Evolutionary conservation across 2,113 vertebrate species (phyloP).

Genomic region (Lepus timidus): DNA sequence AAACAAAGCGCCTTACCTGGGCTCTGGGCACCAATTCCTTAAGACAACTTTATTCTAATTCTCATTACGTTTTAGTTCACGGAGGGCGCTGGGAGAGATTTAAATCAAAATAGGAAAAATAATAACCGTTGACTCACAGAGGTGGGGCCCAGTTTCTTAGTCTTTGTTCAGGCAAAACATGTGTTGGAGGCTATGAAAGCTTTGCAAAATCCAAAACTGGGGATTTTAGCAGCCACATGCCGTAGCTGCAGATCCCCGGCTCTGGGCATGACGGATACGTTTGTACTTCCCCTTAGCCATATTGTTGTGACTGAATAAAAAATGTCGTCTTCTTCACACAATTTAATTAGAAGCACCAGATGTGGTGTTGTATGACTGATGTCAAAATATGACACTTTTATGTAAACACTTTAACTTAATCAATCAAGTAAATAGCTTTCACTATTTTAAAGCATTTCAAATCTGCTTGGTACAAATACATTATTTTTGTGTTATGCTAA

Average conservation of each 20-base stretch:
- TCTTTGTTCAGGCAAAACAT: constrained; percentile 81
- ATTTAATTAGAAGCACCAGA: constrained; percentile 85
- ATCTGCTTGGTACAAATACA: constrained; percentile 73
- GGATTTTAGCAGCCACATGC: constrained; percentile 69
- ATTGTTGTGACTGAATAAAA: constrained; percentile 82
- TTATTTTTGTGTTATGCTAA: constrained; percentile 78
- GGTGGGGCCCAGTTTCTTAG: constrained; percentile 53
- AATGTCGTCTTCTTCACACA: constrained; percentile 82
- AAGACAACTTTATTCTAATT: constrained; percentile 76
- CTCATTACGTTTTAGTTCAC: constrained; percentile 68
- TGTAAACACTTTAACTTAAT: constrained; percentile 85
- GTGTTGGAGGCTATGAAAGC: constrained; percentile 77
- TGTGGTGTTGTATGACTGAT: constrained; percentile 82
- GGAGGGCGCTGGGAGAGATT: constrained; percentile 74
- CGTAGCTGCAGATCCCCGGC: constrained; percentile 62
- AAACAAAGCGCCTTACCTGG: constrained; percentile 31
- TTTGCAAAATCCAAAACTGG: constrained; percentile 74
- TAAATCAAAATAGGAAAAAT: constrained; percentile 82
- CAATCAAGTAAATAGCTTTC: constrained; percentile 84
- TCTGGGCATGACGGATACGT: constrained; percentile 71
- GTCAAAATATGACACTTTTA: constrained; percentile 84
- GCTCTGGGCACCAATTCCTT: constrained; percentile 64
- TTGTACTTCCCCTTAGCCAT: constrained; percentile 77
- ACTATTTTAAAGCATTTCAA: constrained; percentile 82
- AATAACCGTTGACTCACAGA: constrained; percentile 77